Conservation (phyloP, 1,140 invertebrate species). For the Drosophila kanapiae region DNA sequence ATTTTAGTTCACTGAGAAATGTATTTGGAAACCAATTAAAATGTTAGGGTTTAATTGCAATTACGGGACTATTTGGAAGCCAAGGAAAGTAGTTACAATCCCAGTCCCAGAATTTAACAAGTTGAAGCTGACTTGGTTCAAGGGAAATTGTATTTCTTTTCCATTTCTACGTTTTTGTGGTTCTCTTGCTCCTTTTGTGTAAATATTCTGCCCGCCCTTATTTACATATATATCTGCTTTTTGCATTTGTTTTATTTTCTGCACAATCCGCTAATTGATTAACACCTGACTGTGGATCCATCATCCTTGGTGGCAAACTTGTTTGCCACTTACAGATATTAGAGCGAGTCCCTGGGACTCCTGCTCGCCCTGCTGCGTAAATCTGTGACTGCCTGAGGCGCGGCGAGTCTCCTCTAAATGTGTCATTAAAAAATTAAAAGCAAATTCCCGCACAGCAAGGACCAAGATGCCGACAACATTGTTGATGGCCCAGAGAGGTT, state of each 20-base stretch:
- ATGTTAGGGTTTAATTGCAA: not conserved
- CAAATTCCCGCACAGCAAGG: conserved; percentile 54
- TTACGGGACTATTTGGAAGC: too few species aligned
- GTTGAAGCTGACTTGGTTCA: not conserved
- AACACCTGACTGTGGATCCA: conserved; percentile 62
- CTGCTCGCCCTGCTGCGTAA: not conserved
- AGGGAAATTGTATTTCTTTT: conserved; percentile 5
- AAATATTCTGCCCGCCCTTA: not conserved
- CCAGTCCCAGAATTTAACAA: not conserved
- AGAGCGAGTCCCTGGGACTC: not conserved
- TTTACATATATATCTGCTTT: not conserved
- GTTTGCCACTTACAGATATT: conserved; percentile 60
- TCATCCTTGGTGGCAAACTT: conserved; percentile 37
- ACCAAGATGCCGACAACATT: conserved; percentile 57
- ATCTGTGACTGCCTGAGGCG: conserved; percentile 1
- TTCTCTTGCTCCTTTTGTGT: not conserved
- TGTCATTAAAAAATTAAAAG: conserved; percentile 81
- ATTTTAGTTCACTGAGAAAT: not conserved
- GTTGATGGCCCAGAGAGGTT: conserved; percentile 37
- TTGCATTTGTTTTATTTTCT: not conserved
- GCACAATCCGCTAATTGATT: conserved; percentile 51
- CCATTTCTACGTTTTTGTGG: not conserved
- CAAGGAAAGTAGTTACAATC: not conserved
- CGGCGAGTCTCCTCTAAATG: conserved; percentile 45
- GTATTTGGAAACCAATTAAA: not conserved